Evolutionary conservation across 2,888 invertebrate species (phyloP).

Genomic region (Hypolimnas misippus): DNA sequence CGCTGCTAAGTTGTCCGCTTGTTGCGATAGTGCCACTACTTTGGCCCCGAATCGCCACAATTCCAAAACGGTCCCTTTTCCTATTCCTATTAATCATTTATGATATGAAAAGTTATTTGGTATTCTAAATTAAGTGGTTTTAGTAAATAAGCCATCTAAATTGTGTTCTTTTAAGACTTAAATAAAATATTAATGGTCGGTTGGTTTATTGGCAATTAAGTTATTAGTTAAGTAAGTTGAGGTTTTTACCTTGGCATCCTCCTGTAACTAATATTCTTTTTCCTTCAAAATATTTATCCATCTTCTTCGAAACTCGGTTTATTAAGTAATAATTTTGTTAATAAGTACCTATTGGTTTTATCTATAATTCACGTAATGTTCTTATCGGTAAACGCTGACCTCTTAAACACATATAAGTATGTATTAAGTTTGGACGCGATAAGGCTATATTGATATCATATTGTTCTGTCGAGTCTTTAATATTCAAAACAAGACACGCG

Average conservation of each 20-base stretch:
- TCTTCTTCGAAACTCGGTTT: slow-evolving; percentile 40
- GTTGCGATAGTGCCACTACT: slow-evolving; percentile 90
- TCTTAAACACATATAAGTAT: slow-evolving; percentile 1
- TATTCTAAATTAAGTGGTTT: too few species aligned
- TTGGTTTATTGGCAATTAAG: not conserved
- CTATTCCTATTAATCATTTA: slow-evolving; percentile 82
- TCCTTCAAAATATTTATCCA: slow-evolving; percentile 84
- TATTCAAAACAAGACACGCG: slow-evolving; percentile 6
- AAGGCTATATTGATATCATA: not conserved
- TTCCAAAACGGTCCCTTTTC: slow-evolving; percentile 87
- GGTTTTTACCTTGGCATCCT: slow-evolving; percentile 89
- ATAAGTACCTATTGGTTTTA: not conserved
- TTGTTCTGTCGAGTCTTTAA: not conserved
- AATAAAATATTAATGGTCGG: too few species aligned
- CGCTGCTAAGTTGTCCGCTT: slow-evolving; percentile 84
- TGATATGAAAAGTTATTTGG: not conserved
- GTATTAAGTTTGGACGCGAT: not conserved
- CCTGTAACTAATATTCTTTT: slow-evolving; percentile 94
- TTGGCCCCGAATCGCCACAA: slow-evolving; percentile 87
- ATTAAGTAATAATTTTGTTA: slow-evolving; percentile 4
- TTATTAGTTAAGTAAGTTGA: too few species aligned
- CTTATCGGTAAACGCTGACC: slow-evolving; percentile 31
- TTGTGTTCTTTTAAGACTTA: not conserved
- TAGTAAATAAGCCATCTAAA: not conserved
- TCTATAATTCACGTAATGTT: slow-evolving; percentile 17